Evolutionary conservation across 35 echinoderm and acorn worm species (phyloP).

Genomic region (Heliocidaris tuberculata): DNA sequence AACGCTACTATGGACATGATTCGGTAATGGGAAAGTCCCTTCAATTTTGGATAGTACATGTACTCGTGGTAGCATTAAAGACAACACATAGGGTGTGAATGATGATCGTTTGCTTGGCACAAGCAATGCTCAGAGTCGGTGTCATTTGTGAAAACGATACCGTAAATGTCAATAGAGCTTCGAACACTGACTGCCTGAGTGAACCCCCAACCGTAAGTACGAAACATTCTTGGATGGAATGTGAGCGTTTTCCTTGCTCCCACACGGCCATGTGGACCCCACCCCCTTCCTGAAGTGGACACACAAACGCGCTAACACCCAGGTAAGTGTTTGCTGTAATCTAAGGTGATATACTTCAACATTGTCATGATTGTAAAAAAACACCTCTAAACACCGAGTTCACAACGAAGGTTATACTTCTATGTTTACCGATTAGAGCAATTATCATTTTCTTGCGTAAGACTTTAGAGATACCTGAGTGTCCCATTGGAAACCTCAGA

Average conservation of each 20-base stretch:
- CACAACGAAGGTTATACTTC: background rate
- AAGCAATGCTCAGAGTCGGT: background rate
- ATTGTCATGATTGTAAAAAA: background rate
- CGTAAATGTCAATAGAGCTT: background rate
- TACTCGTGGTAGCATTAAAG: background rate
- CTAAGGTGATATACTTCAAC: background rate
- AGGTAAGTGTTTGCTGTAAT: background rate
- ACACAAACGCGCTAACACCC: background rate
- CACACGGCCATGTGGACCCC: background rate
- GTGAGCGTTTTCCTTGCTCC: background rate
- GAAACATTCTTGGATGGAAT: background rate
- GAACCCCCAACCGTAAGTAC: background rate
- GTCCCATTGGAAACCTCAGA: background rate
- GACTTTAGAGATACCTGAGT: background rate
- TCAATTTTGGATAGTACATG: conserved; percentile 1
- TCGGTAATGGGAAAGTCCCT: background rate
- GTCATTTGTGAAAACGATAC: conserved; percentile 2
- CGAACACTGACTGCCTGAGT: background rate
- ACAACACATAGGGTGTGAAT: background rate
- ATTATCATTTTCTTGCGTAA: background rate
- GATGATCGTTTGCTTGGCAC: background rate
- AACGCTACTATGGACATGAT: background rate
- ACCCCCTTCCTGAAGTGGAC: background rate
- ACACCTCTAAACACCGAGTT: background rate
- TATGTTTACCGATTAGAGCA: background rate